These are phyloP conservation scores for Phenacoccus solenopsis DNA, from an alignment of 1,140 invertebrate genomes.

Conservation along the genomic window DNA sequence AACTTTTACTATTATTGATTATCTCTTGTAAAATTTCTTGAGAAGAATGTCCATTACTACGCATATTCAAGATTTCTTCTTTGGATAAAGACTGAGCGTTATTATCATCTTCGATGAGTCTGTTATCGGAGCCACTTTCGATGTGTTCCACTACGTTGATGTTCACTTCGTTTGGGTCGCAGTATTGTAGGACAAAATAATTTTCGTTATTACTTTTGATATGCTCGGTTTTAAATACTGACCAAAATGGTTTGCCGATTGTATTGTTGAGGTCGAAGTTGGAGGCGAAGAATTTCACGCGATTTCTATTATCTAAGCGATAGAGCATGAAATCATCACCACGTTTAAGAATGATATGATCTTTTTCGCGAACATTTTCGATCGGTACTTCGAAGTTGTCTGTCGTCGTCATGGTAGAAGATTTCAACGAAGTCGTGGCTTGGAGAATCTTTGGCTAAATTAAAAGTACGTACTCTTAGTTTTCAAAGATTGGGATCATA, in stretches of 20 bases:
- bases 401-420: no score
- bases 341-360: not conserved
- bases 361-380: not conserved
- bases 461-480: no score
- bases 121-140: slow-evolving; percentile 56
- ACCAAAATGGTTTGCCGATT: not conserved
- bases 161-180: not conserved
- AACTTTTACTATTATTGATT: slow-evolving; percentile 79
- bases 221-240: not conserved
- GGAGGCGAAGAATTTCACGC: not conserved
- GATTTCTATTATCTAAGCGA: not conserved
- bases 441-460: no score
- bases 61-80: slow-evolving; percentile 64
- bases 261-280: not conserved
- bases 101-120: slow-evolving; percentile 68
- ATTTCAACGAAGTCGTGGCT: no score
- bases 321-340: not conserved
- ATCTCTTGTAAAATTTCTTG: slow-evolving; percentile 73
- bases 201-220: not conserved
- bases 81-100: slow-evolving; percentile 73
- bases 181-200: not conserved
- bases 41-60: slow-evolving; percentile 56
- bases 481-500: no score
- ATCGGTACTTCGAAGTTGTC: no score
- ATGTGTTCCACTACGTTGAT: not conserved